A percentile compares a stretch with the other conserved stretches of the same genome.
Conservation (phyloP, 2,113 vertebrate species). For the Notarius lentiginosus region DNA sequence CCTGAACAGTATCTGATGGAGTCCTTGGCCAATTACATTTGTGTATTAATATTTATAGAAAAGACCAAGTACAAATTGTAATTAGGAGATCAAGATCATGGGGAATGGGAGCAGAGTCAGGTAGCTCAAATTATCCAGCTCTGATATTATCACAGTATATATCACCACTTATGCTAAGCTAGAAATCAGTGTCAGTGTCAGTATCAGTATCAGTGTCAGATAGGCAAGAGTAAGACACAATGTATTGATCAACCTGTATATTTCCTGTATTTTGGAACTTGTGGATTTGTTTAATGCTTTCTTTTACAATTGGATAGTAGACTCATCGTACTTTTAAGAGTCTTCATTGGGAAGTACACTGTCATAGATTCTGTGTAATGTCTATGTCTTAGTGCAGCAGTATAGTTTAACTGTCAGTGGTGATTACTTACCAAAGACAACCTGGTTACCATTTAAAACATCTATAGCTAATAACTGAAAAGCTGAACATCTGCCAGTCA, state of each 20-base stretch:
- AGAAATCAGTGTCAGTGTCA: neutral
- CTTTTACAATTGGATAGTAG: neutral
- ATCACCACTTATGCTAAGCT: conserved; percentile 6
- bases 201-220: neutral
- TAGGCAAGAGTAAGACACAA: neutral
- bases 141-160: conserved; percentile 1
- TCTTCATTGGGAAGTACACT: neutral
- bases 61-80: neutral
- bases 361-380: too few relatives aligned
- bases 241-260: conserved; percentile 18
- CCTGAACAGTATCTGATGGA: conserved; percentile 22
- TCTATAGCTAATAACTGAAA: neutral
- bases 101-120: neutral
- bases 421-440: conserved; percentile 2
- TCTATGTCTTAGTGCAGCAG: neutral
- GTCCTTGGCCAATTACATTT: conserved; percentile 13
- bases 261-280: neutral
- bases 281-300: neutral
- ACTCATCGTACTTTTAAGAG: neutral
- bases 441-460: neutral
- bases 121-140: conserved; percentile 13
- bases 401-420: neutral
- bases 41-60: neutral
- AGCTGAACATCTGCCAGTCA: neutral
- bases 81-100: neutral